Evolutionary conservation across 2,113 vertebrate genomes (phyloP).

Genomic region (Scatophagus argus): DNA sequence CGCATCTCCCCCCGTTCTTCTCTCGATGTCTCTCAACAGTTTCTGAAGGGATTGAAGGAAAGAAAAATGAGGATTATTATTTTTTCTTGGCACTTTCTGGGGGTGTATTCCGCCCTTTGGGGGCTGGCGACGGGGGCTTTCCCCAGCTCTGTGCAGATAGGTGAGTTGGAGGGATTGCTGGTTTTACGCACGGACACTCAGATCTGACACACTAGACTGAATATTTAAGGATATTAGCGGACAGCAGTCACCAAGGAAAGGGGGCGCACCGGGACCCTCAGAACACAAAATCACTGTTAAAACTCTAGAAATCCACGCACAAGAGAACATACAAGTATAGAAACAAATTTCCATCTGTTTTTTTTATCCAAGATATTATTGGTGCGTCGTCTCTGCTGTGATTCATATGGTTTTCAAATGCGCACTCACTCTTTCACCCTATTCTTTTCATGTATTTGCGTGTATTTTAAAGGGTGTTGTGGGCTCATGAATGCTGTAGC

Average conservation of each 20-base stretch:
- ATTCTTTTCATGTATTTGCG: constrained; percentile 34
- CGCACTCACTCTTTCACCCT: constrained; percentile 26
- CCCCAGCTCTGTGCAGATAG: constrained; percentile 99
- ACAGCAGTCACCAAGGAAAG: constrained; percentile 8
- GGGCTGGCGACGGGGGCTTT: constrained; percentile 97
- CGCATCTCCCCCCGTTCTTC: constrained; percentile 83
- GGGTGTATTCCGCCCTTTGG: constrained; percentile 96
- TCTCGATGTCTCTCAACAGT: constrained; percentile 94
- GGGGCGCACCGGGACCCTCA: constrained; percentile 15
- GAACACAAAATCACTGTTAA: neutral
- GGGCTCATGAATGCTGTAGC: constrained; percentile 75
- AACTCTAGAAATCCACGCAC: constrained; percentile 8
- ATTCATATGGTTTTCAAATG: constrained; percentile 29
- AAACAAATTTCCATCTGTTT: neutral
- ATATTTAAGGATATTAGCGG: constrained; percentile 29
- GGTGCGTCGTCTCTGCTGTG: neutral
- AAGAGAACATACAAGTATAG: constrained; percentile 20
- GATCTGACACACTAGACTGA: constrained; percentile 38
- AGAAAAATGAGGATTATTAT: constrained; percentile 98
- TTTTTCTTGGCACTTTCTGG: constrained; percentile 96
- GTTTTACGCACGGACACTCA: constrained; percentile 62
- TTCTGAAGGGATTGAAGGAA: constrained; percentile 83
- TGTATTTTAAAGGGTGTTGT: constrained; percentile 60
- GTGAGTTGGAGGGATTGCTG: constrained; percentile 86
- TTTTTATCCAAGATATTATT: neutral